Evolutionary conservation across 1,140 invertebrate genomes (phyloP), one percentile per base, ranked within the genome.

Genomic region (Megalonaias nervosa): DNA sequence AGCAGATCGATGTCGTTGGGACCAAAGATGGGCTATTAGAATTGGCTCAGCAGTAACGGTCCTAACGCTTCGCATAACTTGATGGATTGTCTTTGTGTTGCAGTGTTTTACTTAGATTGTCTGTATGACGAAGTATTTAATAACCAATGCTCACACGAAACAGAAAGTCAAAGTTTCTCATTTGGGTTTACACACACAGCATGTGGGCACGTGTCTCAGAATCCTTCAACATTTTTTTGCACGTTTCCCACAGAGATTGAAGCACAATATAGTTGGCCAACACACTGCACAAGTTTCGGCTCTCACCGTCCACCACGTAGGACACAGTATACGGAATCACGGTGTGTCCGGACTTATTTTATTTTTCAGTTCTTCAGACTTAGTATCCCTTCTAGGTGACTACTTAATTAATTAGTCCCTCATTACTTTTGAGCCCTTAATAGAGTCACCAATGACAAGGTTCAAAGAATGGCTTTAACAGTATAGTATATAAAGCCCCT

Each of bases 321-420:
- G 76, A 65, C 70, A 78, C 11, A 79, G 21, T 14, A 75, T 19
- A n/a, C 68, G 11, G n/a, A 79, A 73, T 14, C 76, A 65, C 6
- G 70, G 57, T 19, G 56, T 72, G n/a, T 72, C 71, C 13, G 66
- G 67, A 5, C 2, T 56, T 19, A 75, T 57, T 61, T 75, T 23
- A 19, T 48, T 12, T 60, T 70, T 75, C 55, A 75, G 56, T 48
- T 38, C 31, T 60, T 70, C 74, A 62, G 70, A 61, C 64, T 16
- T 23, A 14, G 15, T 59, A 19, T 71, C 75, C 26, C 75, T 57
- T 71, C 48, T 66, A 19, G 75, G 60, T 15, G 75, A 77, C 14
- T 55, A 66, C 61, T 71, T 71, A 6, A 77, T 59, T 15, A 77
- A 17, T 9, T 68, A 19, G 61, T 77, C 75, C 19, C 62, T 19